These are phyloP conservation scores for Sesia apiformis DNA, from an alignment of 2,888 invertebrate species.

Conservation along the genomic window DNA sequence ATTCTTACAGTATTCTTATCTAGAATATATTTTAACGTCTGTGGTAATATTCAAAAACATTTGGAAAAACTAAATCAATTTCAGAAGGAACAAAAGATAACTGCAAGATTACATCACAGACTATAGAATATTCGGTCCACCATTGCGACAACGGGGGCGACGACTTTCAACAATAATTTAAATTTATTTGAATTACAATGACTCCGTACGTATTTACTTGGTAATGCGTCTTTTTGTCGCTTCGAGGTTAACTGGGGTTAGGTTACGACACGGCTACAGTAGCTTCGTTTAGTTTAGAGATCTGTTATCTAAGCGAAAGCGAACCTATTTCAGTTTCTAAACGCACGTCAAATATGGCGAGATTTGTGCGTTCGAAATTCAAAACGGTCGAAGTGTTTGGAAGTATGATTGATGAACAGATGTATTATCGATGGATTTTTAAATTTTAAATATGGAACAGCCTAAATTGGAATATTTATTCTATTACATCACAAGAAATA, in stretches of 20 bases:
- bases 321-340: conserved; percentile 7
- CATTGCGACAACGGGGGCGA: conserved; percentile 33
- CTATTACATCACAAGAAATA: no score
- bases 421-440: no score
- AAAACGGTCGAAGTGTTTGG: no score
- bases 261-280: conserved; percentile 37
- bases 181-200: conserved; percentile 70
- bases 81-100: conserved; percentile 8
- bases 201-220: conserved; percentile 52
- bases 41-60: no score
- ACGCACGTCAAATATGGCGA: conserved; percentile 7
- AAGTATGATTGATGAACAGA: no score
- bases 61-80: background rate
- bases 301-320: conserved; percentile 12
- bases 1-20: no score
- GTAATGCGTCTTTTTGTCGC: conserved; percentile 48
- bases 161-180: conserved; percentile 32
- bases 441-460: no score
- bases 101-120: conserved; percentile 34
- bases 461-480: no score
- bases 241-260: conserved; percentile 51
- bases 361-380: conserved; percentile 1
- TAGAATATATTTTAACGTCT: no score
- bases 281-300: conserved; percentile 6
- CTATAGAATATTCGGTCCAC: conserved; percentile 24